These are phyloP conservation scores for Otis tarda DNA, from an alignment of 2,113 vertebrate species.

Conservation along the genomic window DNA sequence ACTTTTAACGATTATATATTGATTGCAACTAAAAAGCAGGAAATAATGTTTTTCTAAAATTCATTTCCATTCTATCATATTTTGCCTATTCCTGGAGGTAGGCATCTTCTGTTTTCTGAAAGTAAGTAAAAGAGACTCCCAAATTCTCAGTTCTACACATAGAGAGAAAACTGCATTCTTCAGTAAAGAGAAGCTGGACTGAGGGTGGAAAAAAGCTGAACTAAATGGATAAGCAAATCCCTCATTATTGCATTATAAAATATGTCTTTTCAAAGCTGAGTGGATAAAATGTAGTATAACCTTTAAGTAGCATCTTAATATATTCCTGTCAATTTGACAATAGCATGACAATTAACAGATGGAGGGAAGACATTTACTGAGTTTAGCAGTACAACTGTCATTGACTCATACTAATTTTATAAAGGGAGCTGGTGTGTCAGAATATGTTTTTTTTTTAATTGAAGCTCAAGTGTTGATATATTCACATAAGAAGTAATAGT, in stretches of 20 bases:
- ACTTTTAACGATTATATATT: not conserved
- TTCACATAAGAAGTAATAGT: not conserved
- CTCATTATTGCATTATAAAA: not conserved
- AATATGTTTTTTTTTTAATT: not conserved
- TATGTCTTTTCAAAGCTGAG: not conserved
- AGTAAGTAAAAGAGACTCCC: not conserved
- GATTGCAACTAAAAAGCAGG: not conserved
- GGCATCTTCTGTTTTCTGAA: not conserved
- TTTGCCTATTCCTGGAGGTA: not conserved
- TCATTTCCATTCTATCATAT: not conserved
- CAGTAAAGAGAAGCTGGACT: not conserved
- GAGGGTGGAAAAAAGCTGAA: not conserved
- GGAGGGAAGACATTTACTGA: not conserved
- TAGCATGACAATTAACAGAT: constrained; percentile 21
- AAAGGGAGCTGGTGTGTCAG: not conserved
- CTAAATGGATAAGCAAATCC: not conserved
- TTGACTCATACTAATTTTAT: not conserved
- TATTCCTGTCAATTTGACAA: not conserved
- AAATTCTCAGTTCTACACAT: fast-evolving
- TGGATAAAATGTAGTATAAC: not conserved
- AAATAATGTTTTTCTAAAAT: not conserved
- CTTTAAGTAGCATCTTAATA: not conserved
- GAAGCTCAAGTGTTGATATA: not conserved
- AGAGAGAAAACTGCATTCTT: not conserved
- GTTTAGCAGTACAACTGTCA: not conserved